Evolutionary conservation across 2,888 invertebrate genomes (phyloP).

Genomic region (Caenorhabditis sp.): DNA sequence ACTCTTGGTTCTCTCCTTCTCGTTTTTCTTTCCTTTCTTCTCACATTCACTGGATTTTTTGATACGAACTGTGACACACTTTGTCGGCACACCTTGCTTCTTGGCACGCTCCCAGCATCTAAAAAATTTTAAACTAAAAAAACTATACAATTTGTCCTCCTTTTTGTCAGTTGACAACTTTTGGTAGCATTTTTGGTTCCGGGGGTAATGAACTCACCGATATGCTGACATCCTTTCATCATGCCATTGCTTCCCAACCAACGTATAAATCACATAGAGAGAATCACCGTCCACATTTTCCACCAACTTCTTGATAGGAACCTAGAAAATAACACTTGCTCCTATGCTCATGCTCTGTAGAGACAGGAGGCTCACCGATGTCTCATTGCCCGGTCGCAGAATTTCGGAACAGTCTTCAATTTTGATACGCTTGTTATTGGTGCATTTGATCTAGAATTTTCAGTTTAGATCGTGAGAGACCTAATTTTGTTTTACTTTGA

Average conservation of each 20-base stretch:
- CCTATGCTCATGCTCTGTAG: too few relatives aligned
- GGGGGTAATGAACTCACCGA: slow-evolving; percentile 40
- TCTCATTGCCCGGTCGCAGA: slow-evolving; percentile 60
- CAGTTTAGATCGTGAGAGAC: not conserved
- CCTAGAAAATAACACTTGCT: not conserved
- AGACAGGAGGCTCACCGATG: slow-evolving; percentile 31
- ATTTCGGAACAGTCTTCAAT: slow-evolving; percentile 68
- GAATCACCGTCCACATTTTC: slow-evolving; percentile 45
- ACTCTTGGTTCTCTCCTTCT: slow-evolving; percentile 19
- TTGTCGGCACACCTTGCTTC: slow-evolving; percentile 45
- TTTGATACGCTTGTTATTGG: slow-evolving; percentile 55
- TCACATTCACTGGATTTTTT: slow-evolving; percentile 19
- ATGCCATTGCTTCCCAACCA: slow-evolving; percentile 68
- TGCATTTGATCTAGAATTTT: slow-evolving; percentile 62
- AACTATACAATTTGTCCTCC: not conserved
- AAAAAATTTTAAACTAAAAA: too few relatives aligned
- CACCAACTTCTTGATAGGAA: slow-evolving; percentile 47
- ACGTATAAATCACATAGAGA: slow-evolving; percentile 61
- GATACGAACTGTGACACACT: slow-evolving; percentile 23
- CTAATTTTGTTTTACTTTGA: slow-evolving; percentile 33
- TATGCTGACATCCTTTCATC: slow-evolving; percentile 62
- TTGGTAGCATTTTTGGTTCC: not conserved
- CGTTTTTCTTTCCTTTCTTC: slow-evolving; percentile 11
- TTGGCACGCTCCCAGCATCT: slow-evolving; percentile 59
- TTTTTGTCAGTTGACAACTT: not conserved